Base-by-base conservation (phyloP, 2,797 vertebrate species). In the Rachycentron canadum region DNA sequence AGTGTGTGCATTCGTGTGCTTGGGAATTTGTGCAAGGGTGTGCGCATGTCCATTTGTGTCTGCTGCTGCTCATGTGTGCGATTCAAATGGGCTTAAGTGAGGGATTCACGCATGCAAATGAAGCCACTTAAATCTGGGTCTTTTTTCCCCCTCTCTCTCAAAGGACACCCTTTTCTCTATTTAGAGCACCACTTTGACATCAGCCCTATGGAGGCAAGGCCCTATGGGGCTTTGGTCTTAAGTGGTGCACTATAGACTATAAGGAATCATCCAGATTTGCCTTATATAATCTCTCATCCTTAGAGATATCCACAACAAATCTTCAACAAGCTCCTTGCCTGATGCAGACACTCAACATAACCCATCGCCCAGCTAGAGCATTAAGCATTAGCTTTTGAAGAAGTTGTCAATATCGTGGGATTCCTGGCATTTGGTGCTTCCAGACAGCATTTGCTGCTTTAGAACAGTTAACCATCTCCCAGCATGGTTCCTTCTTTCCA, bases 401-500 rank as follows among this genome's bases (percentile, higher is more conserved):
- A 87, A 80, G 73, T 83, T 89, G 90, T 93, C 92, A 84, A 82
- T 91, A 90, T 74, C 25, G 41, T 78, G 79, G 78, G 89, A 91
- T 93, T 94, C 91, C 90, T 85, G 92, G 91, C 90, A 93, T 87
- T 88, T 63, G n/a, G 41, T 61, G 62, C 86, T 91, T 88, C 78
- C 89, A 92, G 90, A 88, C 88, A 87, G 90, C 78, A 79, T 79
- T 92, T 77, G 88, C 91, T 67, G 78, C 87, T 73, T 93, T 80
- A 84, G 88, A 91, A 84, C 84, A 86, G 92, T 89, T 91, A 91
- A 91, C 89, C 91, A 91, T 92, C 92, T 89, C 92, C 17, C 93
- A 93, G 92, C 92, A 86, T 93, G 91, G 91, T 90, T 93, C 89
- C 91, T 90, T 85, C 68, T 75, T 87, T 92, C 86, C 91, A 94